phyloP scores from a whole-genome alignment of 2,888 invertebrate species.

The Drosophila nigricruria region DNA sequence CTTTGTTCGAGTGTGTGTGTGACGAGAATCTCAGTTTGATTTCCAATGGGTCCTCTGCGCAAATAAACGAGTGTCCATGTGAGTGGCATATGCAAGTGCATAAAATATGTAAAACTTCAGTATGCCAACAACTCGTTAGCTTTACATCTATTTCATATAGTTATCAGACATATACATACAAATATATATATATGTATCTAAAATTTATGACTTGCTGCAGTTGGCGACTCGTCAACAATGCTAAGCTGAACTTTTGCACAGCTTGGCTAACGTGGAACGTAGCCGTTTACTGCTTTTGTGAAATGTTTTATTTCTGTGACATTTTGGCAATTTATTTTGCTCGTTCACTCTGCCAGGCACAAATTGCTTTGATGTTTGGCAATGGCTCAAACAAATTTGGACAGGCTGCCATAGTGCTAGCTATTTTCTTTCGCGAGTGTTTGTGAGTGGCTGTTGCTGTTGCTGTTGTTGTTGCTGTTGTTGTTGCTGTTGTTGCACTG shows the following conservation, averaged over 20 bases:
- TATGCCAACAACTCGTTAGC: constrained; percentile 24
- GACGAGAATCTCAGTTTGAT: not conserved
- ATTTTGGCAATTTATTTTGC: constrained; percentile 73
- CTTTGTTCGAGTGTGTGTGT: constrained; percentile 2
- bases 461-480: not conserved
- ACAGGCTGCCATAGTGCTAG: constrained; percentile 19
- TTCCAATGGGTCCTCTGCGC: not conserved
- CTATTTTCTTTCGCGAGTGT: constrained; percentile 8
- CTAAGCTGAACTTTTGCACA: constrained; percentile 19
- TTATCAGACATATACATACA: not conserved
- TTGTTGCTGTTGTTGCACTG: not conserved
- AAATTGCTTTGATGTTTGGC: constrained; percentile 77
- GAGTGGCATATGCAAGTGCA: constrained; percentile 42
- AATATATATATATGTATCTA: constrained; percentile 1
- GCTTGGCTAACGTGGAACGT: constrained; percentile 12
- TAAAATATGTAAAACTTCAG: constrained; percentile 15
- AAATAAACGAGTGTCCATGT: constrained; percentile 17
- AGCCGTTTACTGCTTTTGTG: constrained; percentile 25
- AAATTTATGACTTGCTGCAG: constrained; percentile 52
- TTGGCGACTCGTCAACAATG: constrained; percentile 23
- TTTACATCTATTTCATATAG: not conserved
- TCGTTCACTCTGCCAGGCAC: constrained; percentile 45
- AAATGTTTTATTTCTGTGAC: constrained; percentile 57
- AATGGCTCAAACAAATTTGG: constrained; percentile 74
- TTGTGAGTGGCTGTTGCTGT: not conserved